Base-by-base conservation (phyloP, 2,797 vertebrate genomes). In the Gouania willdenowi region DNA sequence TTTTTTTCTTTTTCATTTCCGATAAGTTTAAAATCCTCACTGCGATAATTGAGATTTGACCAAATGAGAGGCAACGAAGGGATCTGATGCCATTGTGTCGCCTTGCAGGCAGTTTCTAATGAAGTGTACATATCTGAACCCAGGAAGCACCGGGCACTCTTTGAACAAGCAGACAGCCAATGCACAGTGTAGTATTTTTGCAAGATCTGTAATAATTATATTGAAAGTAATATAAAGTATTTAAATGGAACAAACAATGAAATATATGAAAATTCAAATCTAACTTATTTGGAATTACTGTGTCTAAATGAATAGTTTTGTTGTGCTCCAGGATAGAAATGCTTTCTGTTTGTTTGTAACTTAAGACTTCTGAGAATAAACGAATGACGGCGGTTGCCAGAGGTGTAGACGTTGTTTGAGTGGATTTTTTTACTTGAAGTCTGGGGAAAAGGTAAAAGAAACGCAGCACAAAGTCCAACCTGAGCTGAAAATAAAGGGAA, bases 111-210 rank as follows among this genome's bases (percentile, higher is more conserved):
- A 3, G 39, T 66, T 50, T 65, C 36, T 60, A 57, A 52, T 45
- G 38, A 81, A 64, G 39, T 82, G 75, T 79, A 82, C 69, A 81
- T 84, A 75, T 78, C 62, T 52, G 50, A 72, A 66, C 43, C 59
- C 70, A 82, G 62, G 74, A 83, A 67, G 64, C 75, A 69, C 63
- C 37, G 49, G 75, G 75, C 76, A 75, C 64, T 81, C 75, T 79
- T 69, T 67, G 66, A 63, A 67, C 62, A 42, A 62, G 55, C 74
- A 67, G 64, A 75, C 70, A 71, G 66, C 51, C 69, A 79, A 77
- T 82, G 80, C 80, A 83, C 79, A 81, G 65, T 66, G 73, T 77
- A 69, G 76, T 83, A 81, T 83, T 85, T 81, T 78, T 78, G 56
- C 67, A 41, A 81, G 61, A 71, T 72, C 76, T 81, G 71, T 84